These are phyloP conservation scores for Vandiemenella viatica DNA, from an alignment of 2,888 invertebrate species.

Conservation along the genomic window DNA sequence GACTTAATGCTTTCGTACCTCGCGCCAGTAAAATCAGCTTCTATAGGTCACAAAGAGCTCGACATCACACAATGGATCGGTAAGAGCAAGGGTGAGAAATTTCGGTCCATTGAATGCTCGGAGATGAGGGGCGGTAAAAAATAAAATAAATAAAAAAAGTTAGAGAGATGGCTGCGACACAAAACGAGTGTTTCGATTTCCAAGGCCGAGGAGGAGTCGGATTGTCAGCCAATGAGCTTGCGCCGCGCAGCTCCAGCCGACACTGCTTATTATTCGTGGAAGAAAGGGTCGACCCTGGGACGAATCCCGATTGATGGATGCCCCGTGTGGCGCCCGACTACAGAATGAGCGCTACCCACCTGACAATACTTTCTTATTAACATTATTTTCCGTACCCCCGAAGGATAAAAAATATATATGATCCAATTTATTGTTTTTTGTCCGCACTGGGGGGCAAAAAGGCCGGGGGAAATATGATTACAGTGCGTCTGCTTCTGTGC, in stretches of 20 bases:
- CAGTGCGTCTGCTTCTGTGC: neutral
- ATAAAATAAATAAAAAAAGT: no score
- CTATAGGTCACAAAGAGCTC: no score
- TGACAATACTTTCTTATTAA: neutral
- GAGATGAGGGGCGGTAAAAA: no score
- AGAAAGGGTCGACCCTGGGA: slow-evolving; percentile 6
- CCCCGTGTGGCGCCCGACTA: slow-evolving; percentile 9
- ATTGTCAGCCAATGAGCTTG: neutral
- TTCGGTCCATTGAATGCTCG: no score
- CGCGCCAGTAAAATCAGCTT: no score
- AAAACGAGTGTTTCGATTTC: no score
- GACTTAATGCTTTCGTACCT: no score
- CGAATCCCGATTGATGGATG: slow-evolving; percentile 14
- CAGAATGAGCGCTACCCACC: slow-evolving; percentile 10
- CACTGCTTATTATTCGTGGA: slow-evolving; percentile 9
- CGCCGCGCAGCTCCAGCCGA: no score
- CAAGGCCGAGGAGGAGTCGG: neutral
- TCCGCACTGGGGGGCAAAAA: no score
- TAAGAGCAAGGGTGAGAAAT: no score
- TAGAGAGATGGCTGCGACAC: no score
- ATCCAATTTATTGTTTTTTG: neutral
- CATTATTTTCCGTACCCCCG: neutral
- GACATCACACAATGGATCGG: no score
- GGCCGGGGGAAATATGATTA: neutral
- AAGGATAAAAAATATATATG: neutral